Evolutionary conservation across 1,140 invertebrate genomes (phyloP).

Genomic region (Pteromalus puparum): DNA sequence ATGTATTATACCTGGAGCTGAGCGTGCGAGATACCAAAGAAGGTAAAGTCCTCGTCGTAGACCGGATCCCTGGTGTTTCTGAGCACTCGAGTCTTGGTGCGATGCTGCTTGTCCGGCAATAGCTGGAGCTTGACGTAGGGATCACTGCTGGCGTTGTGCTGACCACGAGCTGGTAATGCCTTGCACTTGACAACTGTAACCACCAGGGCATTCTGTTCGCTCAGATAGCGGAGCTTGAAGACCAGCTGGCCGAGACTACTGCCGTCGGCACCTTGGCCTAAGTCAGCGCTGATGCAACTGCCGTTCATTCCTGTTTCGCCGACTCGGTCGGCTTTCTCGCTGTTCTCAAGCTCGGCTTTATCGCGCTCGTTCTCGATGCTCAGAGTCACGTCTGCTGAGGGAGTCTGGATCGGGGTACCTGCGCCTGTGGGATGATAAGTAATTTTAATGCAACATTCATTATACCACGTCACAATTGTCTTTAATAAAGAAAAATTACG

Average conservation of each 20-base stretch:
- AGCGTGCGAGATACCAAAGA: conserved; percentile 91
- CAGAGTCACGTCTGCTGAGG: conserved; percentile 64
- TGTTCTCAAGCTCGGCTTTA: conserved; percentile 79
- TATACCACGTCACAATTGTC: no score
- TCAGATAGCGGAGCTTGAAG: conserved; percentile 91
- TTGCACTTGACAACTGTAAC: conserved; percentile 93
- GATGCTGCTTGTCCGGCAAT: conserved; percentile 95
- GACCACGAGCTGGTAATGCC: conserved; percentile 85
- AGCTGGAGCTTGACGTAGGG: conserved; percentile 97
- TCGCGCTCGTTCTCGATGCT: conserved; percentile 75
- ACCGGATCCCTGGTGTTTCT: conserved; percentile 94
- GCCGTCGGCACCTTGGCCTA: conserved; percentile 66
- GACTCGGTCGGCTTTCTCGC: conserved; percentile 76
- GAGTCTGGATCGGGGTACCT: conserved; percentile 62
- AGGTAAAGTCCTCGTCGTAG: conserved; percentile 98
- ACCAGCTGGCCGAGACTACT: conserved; percentile 86
- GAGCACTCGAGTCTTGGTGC: conserved; percentile 95
- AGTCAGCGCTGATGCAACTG: conserved; percentile 36
- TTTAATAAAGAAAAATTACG: no score
- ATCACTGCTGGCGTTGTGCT: conserved; percentile 83
- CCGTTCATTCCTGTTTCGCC: conserved; percentile 66
- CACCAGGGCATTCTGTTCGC: conserved; percentile 91
- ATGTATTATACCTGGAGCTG: conserved; percentile 80
- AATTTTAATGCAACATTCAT: no score
- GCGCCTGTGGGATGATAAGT: not conserved